These are phyloP conservation scores for Dicaeum eximium DNA, from an alignment of 2,113 vertebrate genomes.

Conservation along the genomic window DNA sequence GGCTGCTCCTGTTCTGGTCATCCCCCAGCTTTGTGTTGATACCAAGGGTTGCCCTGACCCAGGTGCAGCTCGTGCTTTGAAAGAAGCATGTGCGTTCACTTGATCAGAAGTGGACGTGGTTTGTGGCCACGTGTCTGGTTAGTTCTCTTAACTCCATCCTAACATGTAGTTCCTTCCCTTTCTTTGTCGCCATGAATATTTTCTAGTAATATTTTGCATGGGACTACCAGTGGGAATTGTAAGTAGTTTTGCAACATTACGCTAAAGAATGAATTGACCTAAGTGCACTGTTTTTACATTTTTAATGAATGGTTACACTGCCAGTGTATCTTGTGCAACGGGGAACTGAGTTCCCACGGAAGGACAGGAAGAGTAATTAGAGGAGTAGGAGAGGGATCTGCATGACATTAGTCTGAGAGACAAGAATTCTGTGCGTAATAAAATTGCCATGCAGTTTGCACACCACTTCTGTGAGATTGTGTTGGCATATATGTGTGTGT, in stretches of 20 bases:
- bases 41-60: not conserved
- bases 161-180: not conserved
- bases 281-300: not conserved
- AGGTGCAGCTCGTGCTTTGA: not conserved
- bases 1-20: not conserved
- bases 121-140: not conserved
- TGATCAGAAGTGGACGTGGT: not conserved
- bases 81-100: not conserved
- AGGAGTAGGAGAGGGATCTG: not conserved
- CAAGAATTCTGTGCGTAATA: not conserved
- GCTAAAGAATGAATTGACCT: not conserved
- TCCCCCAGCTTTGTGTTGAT: not conserved
- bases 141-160: not conserved
- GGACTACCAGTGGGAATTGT: not conserved
- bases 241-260: not conserved
- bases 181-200: not conserved
- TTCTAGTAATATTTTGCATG: not conserved
- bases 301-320: not conserved
- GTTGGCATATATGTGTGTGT: not conserved
- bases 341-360: not conserved
- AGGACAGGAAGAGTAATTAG: not conserved
- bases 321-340: not conserved
- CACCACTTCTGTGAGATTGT: not conserved
- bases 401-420: not conserved
- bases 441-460: not conserved